Conservation (phyloP, 2,797 vertebrate genomes). For the Enteromius radiatus region DNA sequence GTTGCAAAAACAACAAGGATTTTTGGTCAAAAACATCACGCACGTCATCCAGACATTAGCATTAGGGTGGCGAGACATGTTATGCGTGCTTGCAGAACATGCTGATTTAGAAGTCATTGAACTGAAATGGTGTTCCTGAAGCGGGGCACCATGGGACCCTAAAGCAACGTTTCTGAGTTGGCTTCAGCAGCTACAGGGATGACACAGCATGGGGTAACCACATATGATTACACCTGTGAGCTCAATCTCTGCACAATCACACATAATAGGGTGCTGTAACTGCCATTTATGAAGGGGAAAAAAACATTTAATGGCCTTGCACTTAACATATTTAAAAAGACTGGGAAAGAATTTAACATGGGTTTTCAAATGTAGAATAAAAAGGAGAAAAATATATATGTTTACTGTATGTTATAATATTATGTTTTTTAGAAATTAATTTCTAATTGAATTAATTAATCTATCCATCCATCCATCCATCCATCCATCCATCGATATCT, state of each 20-base stretch:
- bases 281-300: neutral
- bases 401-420: neutral
- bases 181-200: conserved; percentile 31
- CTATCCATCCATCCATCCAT: too few relatives aligned
- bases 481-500: too few relatives aligned
- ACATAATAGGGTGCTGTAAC: conserved; percentile 9
- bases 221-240: conserved; percentile 33
- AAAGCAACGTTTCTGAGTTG: conserved; percentile 28
- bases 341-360: neutral
- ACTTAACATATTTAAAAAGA: conserved; percentile 2
- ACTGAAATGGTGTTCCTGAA: conserved; percentile 38
- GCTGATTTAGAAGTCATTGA: conserved; percentile 26
- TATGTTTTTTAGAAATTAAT: too few relatives aligned
- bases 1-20: conserved; percentile 38
- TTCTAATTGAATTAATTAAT: too few relatives aligned
- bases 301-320: conserved; percentile 1
- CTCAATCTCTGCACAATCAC: conserved; percentile 27
- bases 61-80: neutral
- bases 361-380: neutral
- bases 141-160: conserved; percentile 19
- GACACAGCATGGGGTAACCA: conserved; percentile 35
- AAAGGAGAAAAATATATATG: neutral
- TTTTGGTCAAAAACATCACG: conserved; percentile 4
- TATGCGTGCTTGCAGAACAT: conserved; percentile 20
- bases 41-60: conserved; percentile 13